Base-by-base conservation (phyloP, 2,797 vertebrate species). In the Chromobotia macracanthus region DNA sequence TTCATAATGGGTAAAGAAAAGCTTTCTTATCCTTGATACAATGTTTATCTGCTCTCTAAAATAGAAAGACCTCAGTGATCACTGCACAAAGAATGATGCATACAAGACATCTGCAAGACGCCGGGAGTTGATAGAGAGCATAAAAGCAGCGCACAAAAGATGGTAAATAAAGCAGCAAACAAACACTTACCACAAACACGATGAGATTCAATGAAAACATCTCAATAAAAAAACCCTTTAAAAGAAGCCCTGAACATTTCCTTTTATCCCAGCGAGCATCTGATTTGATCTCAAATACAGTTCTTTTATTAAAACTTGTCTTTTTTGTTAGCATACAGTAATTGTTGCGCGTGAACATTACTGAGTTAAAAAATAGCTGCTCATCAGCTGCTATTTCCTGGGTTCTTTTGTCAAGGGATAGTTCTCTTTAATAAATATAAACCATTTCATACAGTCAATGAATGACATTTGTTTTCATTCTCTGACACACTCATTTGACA, bases 141-240 rank as follows among this genome's bases (percentile, higher is more conserved):
- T 53, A 35, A 58, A 48, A 19, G 46, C 11, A 19, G 12, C 64
- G 44, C 25, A 41, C 13, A 13, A 48, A 58, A 7, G 23, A 68
- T 12, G 35, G 19, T 19, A 77, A 58, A 69, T 3, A 56, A 46
- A 77, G 21, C 58, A 23, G 18, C 51, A 68, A 68, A 58, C 5
- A 21, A 35, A 61, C 25, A 16, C 6, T 51, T 51, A 6, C n/a
- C 7, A 35, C 28, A 64, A 46, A 46, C 23, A n/a, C 12, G 48
- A 58, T 58, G 56, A 31, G 18, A 75, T 16, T 10, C 18, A 50
- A 58, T 58, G 3, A 12, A 23, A 35, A 31, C 50, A 38, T 51
- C 28, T 64, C 13, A 38, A 1, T 41, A 10, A 66, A 55, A 51
- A 25, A 9, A 19, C n/a, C n/a, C 23, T 41, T 3, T 31, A 65